phyloP scores from a whole-genome alignment of 2,113 vertebrate genomes.

The Butastur rufipennis region DNA sequence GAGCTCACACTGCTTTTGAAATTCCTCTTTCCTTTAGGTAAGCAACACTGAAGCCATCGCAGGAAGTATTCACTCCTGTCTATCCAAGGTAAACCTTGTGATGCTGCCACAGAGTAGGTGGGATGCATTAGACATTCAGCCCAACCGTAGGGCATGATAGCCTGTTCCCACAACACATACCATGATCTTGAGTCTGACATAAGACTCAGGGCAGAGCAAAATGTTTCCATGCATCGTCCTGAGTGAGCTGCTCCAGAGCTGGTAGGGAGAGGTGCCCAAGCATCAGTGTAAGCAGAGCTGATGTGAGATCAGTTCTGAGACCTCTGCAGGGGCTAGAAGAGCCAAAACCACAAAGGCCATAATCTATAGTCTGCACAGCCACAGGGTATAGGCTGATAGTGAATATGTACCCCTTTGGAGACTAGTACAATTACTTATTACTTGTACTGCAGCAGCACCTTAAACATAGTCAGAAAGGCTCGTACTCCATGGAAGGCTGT shows the following conservation, averaged over 20 bases:
- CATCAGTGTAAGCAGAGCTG: background rate
- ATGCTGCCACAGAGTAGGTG: background rate
- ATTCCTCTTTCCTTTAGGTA: background rate
- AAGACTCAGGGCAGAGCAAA: background rate
- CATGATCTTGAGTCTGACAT: background rate
- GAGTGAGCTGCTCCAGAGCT: background rate
- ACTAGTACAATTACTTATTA: background rate
- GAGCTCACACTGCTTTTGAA: background rate
- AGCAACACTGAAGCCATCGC: background rate
- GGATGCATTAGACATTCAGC: background rate
- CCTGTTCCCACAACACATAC: background rate
- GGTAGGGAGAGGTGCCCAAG: background rate
- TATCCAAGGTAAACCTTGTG: background rate
- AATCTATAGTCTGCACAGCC: background rate
- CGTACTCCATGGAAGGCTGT: background rate
- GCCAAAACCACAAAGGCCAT: background rate
- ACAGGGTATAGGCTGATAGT: background rate
- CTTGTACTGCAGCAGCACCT: background rate
- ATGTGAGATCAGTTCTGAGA: background rate
- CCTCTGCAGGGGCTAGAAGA: background rate
- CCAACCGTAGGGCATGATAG: background rate
- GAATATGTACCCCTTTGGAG: background rate
- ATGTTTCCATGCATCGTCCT: background rate
- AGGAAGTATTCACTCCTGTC: background rate
- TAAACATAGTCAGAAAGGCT: background rate